Evolutionary conservation across 92 coral and sea anemone species (phyloP).

Genomic region (Parazoanthus atlanticus): DNA sequence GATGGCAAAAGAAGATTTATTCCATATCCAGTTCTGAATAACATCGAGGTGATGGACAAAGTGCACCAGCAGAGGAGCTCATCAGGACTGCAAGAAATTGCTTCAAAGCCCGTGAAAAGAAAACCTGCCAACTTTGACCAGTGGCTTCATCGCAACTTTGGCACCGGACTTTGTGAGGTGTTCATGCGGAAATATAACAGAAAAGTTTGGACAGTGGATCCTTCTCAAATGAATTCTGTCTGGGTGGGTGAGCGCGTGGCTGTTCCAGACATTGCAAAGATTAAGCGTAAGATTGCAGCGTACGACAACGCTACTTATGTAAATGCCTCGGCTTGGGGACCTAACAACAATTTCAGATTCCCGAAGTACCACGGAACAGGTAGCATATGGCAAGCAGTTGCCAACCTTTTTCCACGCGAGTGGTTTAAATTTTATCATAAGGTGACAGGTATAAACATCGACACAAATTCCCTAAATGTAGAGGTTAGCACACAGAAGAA

Average conservation of each 20-base stretch:
- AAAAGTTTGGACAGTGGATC: conserved; percentile 72
- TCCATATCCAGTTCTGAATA: conserved; percentile 66
- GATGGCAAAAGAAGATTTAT: conserved; percentile 60
- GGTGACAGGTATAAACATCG: conserved; percentile 47
- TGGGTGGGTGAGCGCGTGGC: conserved; percentile 79
- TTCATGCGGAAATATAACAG: conserved; percentile 73
- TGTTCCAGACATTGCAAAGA: conserved; percentile 59
- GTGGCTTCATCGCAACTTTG: conserved; percentile 68
- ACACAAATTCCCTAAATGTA: conserved; percentile 39
- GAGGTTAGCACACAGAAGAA: not conserved
- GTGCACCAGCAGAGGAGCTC: conserved; percentile 42
- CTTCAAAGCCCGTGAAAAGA: not conserved
- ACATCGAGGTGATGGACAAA: conserved; percentile 64
- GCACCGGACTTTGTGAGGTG: conserved; percentile 55
- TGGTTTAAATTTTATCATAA: conserved; percentile 58
- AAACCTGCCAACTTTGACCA: conserved; percentile 60
- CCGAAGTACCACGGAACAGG: conserved; percentile 70
- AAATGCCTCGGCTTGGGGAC: conserved; percentile 63
- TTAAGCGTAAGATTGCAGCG: conserved; percentile 42
- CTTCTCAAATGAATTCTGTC: conserved; percentile 62
- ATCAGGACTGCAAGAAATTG: conserved; percentile 51
- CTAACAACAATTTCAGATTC: conserved; percentile 60
- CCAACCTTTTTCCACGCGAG: conserved; percentile 43
- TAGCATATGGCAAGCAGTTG: conserved; percentile 66
- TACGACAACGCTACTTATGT: conserved; percentile 27